Conservation (phyloP, 2,113 vertebrate species). For the Hippopotamus amphibius region DNA sequence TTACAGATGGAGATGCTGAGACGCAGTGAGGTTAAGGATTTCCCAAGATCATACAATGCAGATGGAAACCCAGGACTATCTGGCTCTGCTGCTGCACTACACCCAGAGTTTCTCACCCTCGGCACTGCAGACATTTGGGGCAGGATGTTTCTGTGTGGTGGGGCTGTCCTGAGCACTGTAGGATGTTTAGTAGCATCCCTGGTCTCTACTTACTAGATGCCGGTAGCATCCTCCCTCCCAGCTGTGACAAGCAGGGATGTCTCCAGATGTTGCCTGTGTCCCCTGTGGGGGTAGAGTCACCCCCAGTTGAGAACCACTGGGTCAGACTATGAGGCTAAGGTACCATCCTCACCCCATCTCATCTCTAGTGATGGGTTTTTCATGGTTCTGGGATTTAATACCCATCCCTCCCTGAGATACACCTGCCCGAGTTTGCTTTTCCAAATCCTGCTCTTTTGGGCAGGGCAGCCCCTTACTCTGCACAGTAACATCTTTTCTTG, state of each 20-base stretch:
- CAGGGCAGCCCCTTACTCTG: not conserved
- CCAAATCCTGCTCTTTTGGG: not conserved
- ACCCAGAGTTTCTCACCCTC: fast-evolving
- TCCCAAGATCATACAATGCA: not conserved
- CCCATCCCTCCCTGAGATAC: not conserved
- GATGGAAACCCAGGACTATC: not conserved
- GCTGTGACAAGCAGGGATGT: not conserved
- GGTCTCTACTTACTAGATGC: not conserved
- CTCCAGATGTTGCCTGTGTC: not conserved
- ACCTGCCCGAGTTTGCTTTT: not conserved
- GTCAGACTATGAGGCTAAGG: not conserved
- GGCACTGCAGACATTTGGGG: fast-evolving
- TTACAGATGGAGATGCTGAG: not conserved
- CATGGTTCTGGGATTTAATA: not conserved
- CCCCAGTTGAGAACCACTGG: not conserved
- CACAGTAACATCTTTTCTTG: not conserved
- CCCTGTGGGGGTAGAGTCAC: fast-evolving
- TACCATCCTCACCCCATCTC: not conserved
- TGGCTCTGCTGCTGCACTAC: fast-evolving
- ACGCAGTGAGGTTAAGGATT: not conserved
- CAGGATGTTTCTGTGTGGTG: not conserved
- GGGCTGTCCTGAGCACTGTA: not conserved
- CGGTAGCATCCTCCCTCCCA: not conserved
- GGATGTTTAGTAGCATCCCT: not conserved
- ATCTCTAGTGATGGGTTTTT: not conserved